A percentile compares a stretch with the other conserved stretches of the same genome.
Conservation (phyloP, 1,140 invertebrate genomes). For the Diabrotica virgifera region DNA sequence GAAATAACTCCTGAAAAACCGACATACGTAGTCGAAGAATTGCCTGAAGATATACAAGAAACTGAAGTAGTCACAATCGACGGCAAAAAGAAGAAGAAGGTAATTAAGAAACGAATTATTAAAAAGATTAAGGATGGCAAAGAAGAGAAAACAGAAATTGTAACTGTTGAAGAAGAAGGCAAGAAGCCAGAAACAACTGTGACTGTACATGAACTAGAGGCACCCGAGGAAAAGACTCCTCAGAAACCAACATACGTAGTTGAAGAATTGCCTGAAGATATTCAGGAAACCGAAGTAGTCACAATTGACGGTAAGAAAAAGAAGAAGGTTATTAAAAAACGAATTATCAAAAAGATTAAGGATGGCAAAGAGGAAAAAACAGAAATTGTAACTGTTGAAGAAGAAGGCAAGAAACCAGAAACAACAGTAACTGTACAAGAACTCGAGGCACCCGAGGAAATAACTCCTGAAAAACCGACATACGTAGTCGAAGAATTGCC, state of each 20-base stretch:
- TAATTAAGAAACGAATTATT: neutral
- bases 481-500: slow-evolving; percentile 46
- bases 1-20: neutral
- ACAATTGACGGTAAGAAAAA: neutral
- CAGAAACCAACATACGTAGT: neutral
- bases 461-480: slow-evolving; percentile 20
- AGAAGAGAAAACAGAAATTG: neutral
- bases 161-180: neutral
- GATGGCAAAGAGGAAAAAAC: slow-evolving; percentile 41
- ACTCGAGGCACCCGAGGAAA: slow-evolving; percentile 42
- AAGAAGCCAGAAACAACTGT: neutral
- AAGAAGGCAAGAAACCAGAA: slow-evolving; percentile 40
- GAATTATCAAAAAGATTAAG: slow-evolving; percentile 35
- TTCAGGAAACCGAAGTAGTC: neutral
- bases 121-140: neutral
- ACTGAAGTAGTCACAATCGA: neutral
- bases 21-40: neutral
- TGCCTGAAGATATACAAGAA: neutral
- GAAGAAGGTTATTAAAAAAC: slow-evolving; percentile 30
- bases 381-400: slow-evolving; percentile 42
- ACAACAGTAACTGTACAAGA: slow-evolving; percentile 40
- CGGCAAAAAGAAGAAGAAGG: neutral
- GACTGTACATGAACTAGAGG: neutral
- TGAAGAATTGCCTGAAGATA: neutral
- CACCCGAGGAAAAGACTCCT: neutral